These are phyloP conservation scores for Polyploca ridens DNA, from an alignment of 2,888 invertebrate species.

Conservation along the genomic window DNA sequence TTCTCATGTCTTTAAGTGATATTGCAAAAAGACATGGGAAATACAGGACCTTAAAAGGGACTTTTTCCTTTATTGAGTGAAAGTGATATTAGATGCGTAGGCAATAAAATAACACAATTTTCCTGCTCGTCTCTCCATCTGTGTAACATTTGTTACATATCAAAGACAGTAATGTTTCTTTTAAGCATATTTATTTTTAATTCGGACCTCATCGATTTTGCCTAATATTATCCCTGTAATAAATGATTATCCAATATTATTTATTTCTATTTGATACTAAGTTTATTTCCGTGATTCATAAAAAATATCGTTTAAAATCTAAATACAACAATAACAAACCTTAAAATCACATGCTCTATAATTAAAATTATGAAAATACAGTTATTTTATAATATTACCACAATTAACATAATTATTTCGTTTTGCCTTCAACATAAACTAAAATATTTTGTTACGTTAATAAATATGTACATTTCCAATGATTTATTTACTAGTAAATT, in stretches of 20 bases:
- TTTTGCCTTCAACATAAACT: neutral
- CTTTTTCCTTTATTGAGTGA: slow-evolving; percentile 1
- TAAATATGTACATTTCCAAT: neutral
- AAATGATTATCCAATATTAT: too few species aligned
- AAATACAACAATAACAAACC: neutral
- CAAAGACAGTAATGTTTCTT: neutral
- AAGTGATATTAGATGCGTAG: neutral
- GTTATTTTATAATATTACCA: neutral
- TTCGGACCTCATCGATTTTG: neutral
- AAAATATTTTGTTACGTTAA: neutral
- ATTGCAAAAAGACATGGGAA: neutral
- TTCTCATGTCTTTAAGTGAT: neutral
- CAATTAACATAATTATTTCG: too few species aligned
- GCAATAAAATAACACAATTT: slow-evolving; percentile 1
- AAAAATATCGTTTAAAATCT: neutral
- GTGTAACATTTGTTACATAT: neutral
- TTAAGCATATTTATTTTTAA: neutral
- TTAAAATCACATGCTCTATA: neutral
- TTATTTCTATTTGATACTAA: neutral
- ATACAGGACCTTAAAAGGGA: neutral
- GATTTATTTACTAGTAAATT: neutral
- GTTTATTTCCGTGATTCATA: neutral
- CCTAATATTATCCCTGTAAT: too few species aligned
- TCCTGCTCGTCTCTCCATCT: neutral
- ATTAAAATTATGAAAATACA: too few species aligned